Evolutionary conservation across 2,888 invertebrate genomes (phyloP), one percentile per base, ranked within the genome.

Genomic region (Troides oblongomaculatus): DNA sequence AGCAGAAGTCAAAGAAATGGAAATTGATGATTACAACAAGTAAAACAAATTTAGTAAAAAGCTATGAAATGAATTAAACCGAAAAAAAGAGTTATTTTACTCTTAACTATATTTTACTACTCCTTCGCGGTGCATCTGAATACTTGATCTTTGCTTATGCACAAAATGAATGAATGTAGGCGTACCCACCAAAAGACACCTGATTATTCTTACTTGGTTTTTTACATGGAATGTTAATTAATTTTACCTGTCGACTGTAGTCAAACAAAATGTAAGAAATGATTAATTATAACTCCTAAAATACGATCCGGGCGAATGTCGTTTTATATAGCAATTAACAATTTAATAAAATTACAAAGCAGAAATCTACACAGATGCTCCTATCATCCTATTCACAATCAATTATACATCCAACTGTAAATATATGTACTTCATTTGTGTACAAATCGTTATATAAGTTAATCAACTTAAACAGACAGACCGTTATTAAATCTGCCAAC

Each of bases 171-270:
- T 85, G 83, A 83, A 85, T 84, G 89, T 89, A 85, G 89, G 88
- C 86, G 88, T 89, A 84, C 83, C 81, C 77, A 81, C 80, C 79
- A 77, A 73, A 83, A 79, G 88, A 88, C 89, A 90, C 86, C 86
- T 89, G 86, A 88, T 87, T 85, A 82, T 78, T 80, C 81, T 88
- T 89, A 84, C 86, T 85, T 75, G 83, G 75, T 84, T 88, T 89
- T 89, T 88, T 84, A 86, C 81, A 82, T 75, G 89, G 91, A 90
- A 92, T 90, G 84, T 91, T 92, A 92, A 92, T 92, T 92, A 92
- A 90, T 90, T 90, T 90, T 88, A 81, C 82, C 87, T 91, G 92
- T 92, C 90, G 88, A 87, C 87, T 83, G 85, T 81, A 82, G 81
- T 83, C 84, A 87, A 88, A 90, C 87, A 89, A 87, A 87, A 86